Percentiles rank a stretch among this genome's conserved stretches.
phyloP scores from a whole-genome alignment of 2,797 vertebrate genomes.

The Australoheros facetus region DNA sequence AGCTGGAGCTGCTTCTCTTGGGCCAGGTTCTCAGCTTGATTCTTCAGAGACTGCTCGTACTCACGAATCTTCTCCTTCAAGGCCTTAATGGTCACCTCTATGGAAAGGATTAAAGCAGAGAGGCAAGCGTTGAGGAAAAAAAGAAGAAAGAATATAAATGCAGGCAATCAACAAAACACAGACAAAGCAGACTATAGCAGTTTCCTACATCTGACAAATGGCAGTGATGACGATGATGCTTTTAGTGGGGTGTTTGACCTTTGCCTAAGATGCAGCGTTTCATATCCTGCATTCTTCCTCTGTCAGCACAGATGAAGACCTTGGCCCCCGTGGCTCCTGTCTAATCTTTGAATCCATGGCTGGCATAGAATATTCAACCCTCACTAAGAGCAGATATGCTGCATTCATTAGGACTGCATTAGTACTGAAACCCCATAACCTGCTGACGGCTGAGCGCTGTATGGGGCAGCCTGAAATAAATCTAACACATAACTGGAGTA shows the following conservation, averaged over 20 bases:
- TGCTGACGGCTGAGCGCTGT: constrained; percentile 68
- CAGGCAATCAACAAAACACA: background rate
- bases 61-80: constrained; percentile 99
- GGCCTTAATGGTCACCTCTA: constrained; percentile 98
- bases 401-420: constrained; percentile 78
- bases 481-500: constrained; percentile 79
- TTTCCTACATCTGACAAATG: constrained; percentile 41
- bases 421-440: constrained; percentile 74
- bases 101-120: constrained; percentile 14
- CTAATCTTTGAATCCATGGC: constrained; percentile 63
- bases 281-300: constrained; percentile 56
- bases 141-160: constrained; percentile 1
- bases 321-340: constrained; percentile 41
- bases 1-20: constrained; percentile 96
- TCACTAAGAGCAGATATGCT: constrained; percentile 61
- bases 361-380: constrained; percentile 56
- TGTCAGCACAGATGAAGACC: constrained; percentile 50
- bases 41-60: constrained; percentile 97
- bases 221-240: constrained; percentile 35
- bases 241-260: constrained; percentile 41
- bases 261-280: constrained; percentile 47
- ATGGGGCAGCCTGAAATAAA: constrained; percentile 76
- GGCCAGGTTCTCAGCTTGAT: constrained; percentile 94
- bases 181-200: background rate
- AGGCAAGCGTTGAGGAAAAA: background rate